Percentiles rank a stretch among this genome's conserved stretches.
phyloP scores from a whole-genome alignment of 2,113 vertebrate genomes.

The Rhabdomys dilectus region DNA sequence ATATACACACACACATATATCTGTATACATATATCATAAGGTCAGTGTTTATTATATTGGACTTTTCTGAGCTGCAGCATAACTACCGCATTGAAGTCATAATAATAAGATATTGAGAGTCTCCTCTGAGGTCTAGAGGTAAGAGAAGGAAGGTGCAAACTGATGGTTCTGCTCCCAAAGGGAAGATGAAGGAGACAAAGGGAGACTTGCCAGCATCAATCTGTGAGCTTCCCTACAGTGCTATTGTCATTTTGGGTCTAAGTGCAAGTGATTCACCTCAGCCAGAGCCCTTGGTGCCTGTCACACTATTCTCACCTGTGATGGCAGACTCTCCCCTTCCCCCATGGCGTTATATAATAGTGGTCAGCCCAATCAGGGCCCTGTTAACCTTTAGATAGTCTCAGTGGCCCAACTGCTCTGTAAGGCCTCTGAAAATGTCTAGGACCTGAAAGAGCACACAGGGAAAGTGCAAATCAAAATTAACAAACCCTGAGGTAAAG shows the following conservation, averaged over 20 bases:
- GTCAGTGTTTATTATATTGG: slow-evolving; percentile 78
- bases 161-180: slow-evolving; percentile 27
- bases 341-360: neutral
- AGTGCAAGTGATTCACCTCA: neutral
- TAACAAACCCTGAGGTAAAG: slow-evolving; percentile 79
- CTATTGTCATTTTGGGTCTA: neutral
- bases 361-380: neutral
- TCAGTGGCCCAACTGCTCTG: neutral
- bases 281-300: neutral
- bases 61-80: slow-evolving; percentile 62
- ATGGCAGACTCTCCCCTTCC: neutral
- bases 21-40: slow-evolving; percentile 42
- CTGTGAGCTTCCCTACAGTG: neutral
- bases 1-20: too few relatives aligned
- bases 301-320: neutral
- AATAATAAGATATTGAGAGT: slow-evolving; percentile 63
- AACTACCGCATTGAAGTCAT: slow-evolving; percentile 40
- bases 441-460: slow-evolving; percentile 53
- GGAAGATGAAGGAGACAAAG: neutral
- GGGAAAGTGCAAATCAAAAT: slow-evolving; percentile 71
- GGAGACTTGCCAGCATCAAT: neutral
- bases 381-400: neutral
- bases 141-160: slow-evolving; percentile 44
- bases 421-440: slow-evolving; percentile 15
- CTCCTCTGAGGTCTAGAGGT: slow-evolving; percentile 50